These are phyloP conservation scores for Drosophila parthenogenetica DNA, from an alignment of 2,888 invertebrate species.

Conservation along the genomic window DNA sequence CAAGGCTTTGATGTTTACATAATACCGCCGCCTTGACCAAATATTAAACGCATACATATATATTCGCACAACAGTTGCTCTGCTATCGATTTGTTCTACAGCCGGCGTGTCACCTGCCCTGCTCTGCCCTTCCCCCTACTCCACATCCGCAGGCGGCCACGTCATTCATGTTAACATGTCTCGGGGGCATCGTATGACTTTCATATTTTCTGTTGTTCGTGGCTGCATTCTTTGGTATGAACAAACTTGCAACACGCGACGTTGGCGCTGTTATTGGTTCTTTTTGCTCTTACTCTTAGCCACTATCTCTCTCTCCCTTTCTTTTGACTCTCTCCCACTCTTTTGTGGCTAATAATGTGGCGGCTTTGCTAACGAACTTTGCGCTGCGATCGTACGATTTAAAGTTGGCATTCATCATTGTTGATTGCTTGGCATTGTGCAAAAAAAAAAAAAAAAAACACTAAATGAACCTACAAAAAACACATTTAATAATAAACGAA, in stretches of 20 bases:
- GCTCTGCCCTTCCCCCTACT: neutral
- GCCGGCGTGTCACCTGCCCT: conserved; percentile 43
- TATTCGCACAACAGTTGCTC: conserved; percentile 46
- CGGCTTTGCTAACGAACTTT: conserved; percentile 51
- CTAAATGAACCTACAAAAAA: neutral
- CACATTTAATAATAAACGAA: conserved; percentile 51
- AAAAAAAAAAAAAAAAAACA: conserved; percentile 12
- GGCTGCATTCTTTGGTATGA: conserved; percentile 23
- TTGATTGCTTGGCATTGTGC: conserved; percentile 36
- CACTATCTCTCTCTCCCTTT: conserved; percentile 11
- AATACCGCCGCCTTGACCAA: conserved; percentile 34
- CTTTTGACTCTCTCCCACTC: neutral
- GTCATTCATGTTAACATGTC: conserved; percentile 44
- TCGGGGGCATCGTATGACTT: conserved; percentile 48
- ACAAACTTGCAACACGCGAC: conserved; percentile 41
- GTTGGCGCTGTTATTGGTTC: conserved; percentile 6
- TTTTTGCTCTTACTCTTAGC: conserved; percentile 1
- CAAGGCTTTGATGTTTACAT: conserved; percentile 51
- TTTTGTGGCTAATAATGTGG: conserved; percentile 23
- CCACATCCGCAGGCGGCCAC: conserved; percentile 39
- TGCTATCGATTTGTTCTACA: conserved; percentile 50
- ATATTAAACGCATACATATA: conserved; percentile 47
- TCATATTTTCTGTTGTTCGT: conserved; percentile 38
- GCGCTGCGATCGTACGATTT: conserved; percentile 62
- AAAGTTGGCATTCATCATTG: conserved; percentile 55